These are phyloP conservation scores for Hydropotes inermis DNA, from an alignment of 2,113 vertebrate species.

Conservation along the genomic window DNA sequence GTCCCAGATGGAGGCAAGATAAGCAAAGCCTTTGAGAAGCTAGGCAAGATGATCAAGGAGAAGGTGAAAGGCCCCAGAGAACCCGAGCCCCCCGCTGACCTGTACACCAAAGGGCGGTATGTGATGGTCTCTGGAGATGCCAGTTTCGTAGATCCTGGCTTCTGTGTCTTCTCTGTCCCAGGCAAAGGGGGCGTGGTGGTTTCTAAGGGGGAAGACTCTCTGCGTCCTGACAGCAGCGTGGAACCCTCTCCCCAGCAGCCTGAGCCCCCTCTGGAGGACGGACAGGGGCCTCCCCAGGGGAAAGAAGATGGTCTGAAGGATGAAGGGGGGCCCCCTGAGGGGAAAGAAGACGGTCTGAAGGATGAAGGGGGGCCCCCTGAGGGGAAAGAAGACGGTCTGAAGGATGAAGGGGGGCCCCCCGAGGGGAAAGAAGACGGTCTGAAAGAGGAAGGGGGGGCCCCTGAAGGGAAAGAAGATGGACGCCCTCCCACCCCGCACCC, in stretches of 20 bases:
- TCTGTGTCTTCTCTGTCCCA: slow-evolving; percentile 82
- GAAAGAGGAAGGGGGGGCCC: neutral
- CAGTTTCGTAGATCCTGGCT: slow-evolving; percentile 84
- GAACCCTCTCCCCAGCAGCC: slow-evolving; percentile 77
- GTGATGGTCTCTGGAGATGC: slow-evolving; percentile 92
- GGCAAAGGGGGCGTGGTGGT: slow-evolving; percentile 84
- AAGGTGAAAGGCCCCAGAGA: slow-evolving; percentile 83
- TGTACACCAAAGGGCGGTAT: slow-evolving; percentile 87
- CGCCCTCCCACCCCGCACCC: neutral
- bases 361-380: slow-evolving; percentile 37
- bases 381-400: too few relatives aligned
- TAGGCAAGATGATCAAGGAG: slow-evolving; percentile 90
- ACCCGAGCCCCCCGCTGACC: slow-evolving; percentile 83
- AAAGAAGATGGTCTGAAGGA: neutral
- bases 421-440: slow-evolving; percentile 63
- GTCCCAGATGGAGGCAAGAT: slow-evolving; percentile 94
- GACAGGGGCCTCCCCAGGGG: neutral
- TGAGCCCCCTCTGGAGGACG: slow-evolving; percentile 32
- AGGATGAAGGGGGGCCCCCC: neutral
- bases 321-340: neutral
- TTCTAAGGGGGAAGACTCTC: slow-evolving; percentile 80
- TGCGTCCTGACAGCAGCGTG: slow-evolving; percentile 47
- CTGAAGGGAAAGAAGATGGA: slow-evolving; percentile 58
- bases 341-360: neutral
- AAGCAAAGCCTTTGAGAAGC: slow-evolving; percentile 94